These are phyloP conservation scores for Staurois parvus DNA, from an alignment of 2,797 vertebrate genomes.

Conservation along the genomic window DNA sequence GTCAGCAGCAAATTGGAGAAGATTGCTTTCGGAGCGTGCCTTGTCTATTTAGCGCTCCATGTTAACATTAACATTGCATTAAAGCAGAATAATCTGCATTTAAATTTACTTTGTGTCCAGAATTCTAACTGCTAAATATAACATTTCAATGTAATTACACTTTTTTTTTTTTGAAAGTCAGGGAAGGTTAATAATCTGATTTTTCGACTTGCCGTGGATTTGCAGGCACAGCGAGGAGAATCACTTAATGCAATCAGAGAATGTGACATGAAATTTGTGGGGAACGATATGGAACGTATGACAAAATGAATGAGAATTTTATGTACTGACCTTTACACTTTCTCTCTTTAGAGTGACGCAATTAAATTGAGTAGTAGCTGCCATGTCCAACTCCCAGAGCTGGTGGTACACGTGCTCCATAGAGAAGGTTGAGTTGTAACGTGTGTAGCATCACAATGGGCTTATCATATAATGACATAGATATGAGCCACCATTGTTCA, in stretches of 20 bases:
- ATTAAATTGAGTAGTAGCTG: background rate
- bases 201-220: slow-evolving; percentile 64
- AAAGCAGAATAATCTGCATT: slow-evolving; percentile 67
- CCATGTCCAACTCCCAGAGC: background rate
- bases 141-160: slow-evolving; percentile 75
- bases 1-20: slow-evolving; percentile 64
- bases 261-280: slow-evolving; percentile 48
- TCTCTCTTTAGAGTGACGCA: background rate
- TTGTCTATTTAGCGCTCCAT: slow-evolving; percentile 70
- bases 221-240: slow-evolving; percentile 47
- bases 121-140: slow-evolving; percentile 72
- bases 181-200: slow-evolving; percentile 75
- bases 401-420: background rate
- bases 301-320: slow-evolving; percentile 35
- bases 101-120: slow-evolving; percentile 71
- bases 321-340: slow-evolving; percentile 25
- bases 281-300: slow-evolving; percentile 8
- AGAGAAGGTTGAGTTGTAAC: too few relatives aligned
- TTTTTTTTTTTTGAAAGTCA: slow-evolving; percentile 69
- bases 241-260: slow-evolving; percentile 70
- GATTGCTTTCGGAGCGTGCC: slow-evolving; percentile 26
- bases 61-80: slow-evolving; percentile 71
- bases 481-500: too few relatives aligned
- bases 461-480: too few relatives aligned
- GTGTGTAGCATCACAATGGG: too few relatives aligned